phyloP scores from a whole-genome alignment of 2,797 vertebrate species.

The Setipinna tenuifilis region DNA sequence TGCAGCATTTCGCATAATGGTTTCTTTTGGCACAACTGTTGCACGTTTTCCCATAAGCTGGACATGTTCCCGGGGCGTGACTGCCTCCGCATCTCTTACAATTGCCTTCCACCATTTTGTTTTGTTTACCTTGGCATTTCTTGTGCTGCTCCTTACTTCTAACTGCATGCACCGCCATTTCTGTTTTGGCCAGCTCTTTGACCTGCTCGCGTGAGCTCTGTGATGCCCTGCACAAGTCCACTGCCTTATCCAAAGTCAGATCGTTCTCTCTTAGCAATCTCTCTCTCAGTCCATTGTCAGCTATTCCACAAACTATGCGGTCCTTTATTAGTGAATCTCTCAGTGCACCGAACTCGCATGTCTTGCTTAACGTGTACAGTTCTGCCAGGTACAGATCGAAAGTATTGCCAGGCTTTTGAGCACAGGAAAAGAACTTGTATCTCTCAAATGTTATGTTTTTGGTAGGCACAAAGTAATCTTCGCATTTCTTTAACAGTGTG shows the following conservation, averaged over 20 bases:
- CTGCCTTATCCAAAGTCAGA: slow-evolving; percentile 23
- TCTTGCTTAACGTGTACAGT: slow-evolving; percentile 13
- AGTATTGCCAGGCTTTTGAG: too few species aligned
- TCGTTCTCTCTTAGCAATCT: slow-evolving; percentile 15
- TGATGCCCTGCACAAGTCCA: slow-evolving; percentile 21
- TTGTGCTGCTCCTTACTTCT: background rate
- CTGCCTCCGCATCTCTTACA: slow-evolving; percentile 25
- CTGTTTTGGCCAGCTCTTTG: slow-evolving; percentile 22
- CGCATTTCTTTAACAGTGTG: too few species aligned
- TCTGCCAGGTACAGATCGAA: too few species aligned
- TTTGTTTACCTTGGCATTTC: background rate
- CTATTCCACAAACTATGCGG: slow-evolving; percentile 31
- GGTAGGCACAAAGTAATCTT: too few species aligned
- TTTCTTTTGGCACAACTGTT: slow-evolving; percentile 32
- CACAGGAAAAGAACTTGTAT: too few species aligned
- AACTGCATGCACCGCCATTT: slow-evolving; percentile 18
- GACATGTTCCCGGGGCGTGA: slow-evolving; percentile 23
- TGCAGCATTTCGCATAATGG: slow-evolving; percentile 27
- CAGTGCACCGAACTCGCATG: slow-evolving; percentile 21
- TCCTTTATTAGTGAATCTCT: slow-evolving; percentile 34
- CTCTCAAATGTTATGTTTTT: too few species aligned
- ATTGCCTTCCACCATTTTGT: background rate
- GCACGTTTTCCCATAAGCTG: slow-evolving; percentile 26
- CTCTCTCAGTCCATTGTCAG: slow-evolving; percentile 27
- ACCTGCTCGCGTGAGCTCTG: too few species aligned